Conservation (phyloP, 2,888 invertebrate species). For the Macropis europaea region DNA sequence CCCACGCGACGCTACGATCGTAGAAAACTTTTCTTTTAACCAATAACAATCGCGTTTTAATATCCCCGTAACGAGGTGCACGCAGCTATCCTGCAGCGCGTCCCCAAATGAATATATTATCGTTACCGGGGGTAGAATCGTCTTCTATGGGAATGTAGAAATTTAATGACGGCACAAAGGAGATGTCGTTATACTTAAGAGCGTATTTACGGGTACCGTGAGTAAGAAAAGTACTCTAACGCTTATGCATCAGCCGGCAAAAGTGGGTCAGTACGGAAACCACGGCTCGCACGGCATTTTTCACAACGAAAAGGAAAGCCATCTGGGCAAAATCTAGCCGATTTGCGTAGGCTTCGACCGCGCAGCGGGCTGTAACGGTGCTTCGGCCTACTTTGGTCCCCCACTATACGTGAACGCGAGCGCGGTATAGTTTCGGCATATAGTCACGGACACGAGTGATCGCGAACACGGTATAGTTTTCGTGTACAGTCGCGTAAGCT, state of each 20-base stretch:
- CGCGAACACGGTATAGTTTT: slow-evolving; percentile 15
- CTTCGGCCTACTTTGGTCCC: slow-evolving; percentile 76
- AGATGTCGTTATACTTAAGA: not conserved
- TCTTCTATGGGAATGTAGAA: not conserved
- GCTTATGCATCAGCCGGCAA: slow-evolving; percentile 9
- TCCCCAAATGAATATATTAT: too few relatives aligned
- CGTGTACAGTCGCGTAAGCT: slow-evolving; percentile 26
- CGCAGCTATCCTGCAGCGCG: too few relatives aligned
- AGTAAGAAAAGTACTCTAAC: not conserved
- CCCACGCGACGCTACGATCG: not conserved
- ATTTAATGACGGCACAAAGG: not conserved
- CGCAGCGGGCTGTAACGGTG: slow-evolving; percentile 78
- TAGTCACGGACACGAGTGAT: slow-evolving; percentile 54
- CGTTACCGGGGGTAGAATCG: too few relatives aligned
- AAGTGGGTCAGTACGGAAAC: slow-evolving; percentile 74
- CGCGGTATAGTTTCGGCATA: slow-evolving; percentile 68
- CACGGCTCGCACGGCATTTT: slow-evolving; percentile 78
- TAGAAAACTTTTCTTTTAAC: too few relatives aligned
- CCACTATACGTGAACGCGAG: slow-evolving; percentile 52
- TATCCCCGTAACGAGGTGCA: too few relatives aligned
- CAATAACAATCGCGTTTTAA: not conserved
- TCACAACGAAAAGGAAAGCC: slow-evolving; percentile 80
- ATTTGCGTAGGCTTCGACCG: slow-evolving; percentile 67
- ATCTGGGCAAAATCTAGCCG: slow-evolving; percentile 73
- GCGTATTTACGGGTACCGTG: not conserved